Conservation (phyloP, 2,113 vertebrate genomes). For the Tyto alba region DNA sequence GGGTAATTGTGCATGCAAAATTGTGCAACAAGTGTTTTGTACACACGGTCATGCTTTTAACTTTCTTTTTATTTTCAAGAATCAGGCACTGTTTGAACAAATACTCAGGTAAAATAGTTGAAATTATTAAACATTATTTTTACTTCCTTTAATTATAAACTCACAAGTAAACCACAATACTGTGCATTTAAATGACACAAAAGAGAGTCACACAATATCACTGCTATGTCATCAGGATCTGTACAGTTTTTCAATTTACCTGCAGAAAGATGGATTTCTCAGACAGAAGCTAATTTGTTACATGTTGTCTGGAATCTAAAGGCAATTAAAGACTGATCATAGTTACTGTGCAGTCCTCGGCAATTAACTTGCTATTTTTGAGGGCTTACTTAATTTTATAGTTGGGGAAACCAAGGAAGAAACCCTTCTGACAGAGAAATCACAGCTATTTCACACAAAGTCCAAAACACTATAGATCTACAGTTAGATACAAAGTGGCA, state of each 20-base stretch:
- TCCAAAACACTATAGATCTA: not conserved
- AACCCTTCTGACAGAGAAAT: not conserved
- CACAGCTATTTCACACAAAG: not conserved
- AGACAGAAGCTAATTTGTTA: conserved; percentile 40
- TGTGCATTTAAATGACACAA: not conserved
- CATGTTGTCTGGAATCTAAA: conserved; percentile 8
- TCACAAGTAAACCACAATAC: not conserved
- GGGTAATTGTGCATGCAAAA: conserved; percentile 45
- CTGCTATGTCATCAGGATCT: not conserved
- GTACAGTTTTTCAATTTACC: not conserved
- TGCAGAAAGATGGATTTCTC: conserved; percentile 4
- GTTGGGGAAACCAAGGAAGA: not conserved
- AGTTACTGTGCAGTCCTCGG: not conserved
- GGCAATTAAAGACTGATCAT: conserved; percentile 10
- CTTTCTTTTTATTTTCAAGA: not conserved
- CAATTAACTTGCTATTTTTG: conserved; percentile 22
- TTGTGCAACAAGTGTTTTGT: conserved; percentile 4
- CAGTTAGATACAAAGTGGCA: not conserved
- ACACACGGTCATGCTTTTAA: not conserved
- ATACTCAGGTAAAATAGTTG: not conserved
- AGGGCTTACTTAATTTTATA: conserved; percentile 10
- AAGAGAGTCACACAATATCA: not conserved
- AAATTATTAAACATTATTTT: not conserved
- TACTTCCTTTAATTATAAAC: not conserved
- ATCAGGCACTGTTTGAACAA: not conserved